Base-by-base conservation (phyloP, 2,113 vertebrate species). In the Chunga burmeisteri region DNA sequence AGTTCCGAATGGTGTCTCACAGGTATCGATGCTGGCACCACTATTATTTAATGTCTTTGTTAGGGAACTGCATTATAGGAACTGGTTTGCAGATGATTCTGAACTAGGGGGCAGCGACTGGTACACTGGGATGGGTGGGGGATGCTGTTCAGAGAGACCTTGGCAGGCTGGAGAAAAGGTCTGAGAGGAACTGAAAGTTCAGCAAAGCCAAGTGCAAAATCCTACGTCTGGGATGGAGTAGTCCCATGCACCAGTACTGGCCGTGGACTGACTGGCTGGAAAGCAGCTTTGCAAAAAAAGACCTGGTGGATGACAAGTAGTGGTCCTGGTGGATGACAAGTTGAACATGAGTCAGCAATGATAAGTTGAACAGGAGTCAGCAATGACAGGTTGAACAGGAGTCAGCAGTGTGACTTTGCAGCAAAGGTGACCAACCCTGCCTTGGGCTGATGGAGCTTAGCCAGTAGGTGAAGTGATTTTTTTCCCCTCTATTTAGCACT, bases 21-120 rank as follows among this genome's bases (percentile, higher is more conserved):
- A n/a, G 29, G 21, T 0, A 0, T 81, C 0, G 2, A 9, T 58
- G 34, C 18, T 74, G 66, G 12, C 26, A 20, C 8, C 16, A 25
- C n/a, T 70, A 12, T 30, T 34, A 7, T 50, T 44, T 70, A 29
- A 27, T 46, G 56, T 32, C 56, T 79, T 42, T 61, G 22, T 68
- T 65, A 59, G 20, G 30, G 52, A 81, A 62, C 36, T 77, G 42
- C 18, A 40, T 59, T 20, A 27, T 82, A 18, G 50, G 8, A 73
- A 49, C 66, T 42, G 34, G 1, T 46, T 78, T 91, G 59, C 26
- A 62, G 22, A n/a, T 59, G 12, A 65, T 49, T 73, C 16, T 1
- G 3, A 53, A 40, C 70, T 38, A 38, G 7, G 10, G 4, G 7
- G 11, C 50, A 80, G 50, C 0, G 2, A 18, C 23, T 71, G 26